Evolutionary conservation across 2,888 invertebrate species (phyloP), one percentile per base, ranked within the genome.

Genomic region (Stomorhina lunata): DNA sequence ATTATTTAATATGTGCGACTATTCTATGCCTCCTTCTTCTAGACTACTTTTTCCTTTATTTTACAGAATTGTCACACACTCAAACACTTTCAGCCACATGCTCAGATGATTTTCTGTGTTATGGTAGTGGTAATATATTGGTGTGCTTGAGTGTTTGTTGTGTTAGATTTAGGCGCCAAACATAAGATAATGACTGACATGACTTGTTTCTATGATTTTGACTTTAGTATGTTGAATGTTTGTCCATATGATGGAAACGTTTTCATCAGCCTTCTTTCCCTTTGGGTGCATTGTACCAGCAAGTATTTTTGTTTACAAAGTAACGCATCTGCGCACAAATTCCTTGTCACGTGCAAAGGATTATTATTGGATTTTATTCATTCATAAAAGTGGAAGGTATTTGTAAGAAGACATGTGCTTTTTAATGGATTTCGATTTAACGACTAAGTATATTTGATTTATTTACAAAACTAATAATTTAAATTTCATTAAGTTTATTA

Each of bases 121-220:
- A 20, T 37, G 12, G 20, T 73, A 3, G 0, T 43, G 22, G 1
- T 37, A n/a, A 25, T 37, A 9, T 17, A 15, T 29, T 10, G 32
- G 32, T 57, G 17, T 32, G 12, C n/a, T 4, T n/a, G 20, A 53
- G 12, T 6, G 5, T 48, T 29, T 61, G n/a, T 27, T 75, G 68
- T 73, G n/a, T 59, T 53, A 53, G 37, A 63, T 81, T 85, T 84
- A 81, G 85, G 85, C 85, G 85, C 84, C 81, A 72, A 84, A 68
- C 40, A 32, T 27, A 66, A 43, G 32, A 50, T 27, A 65, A 55
- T 71, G 48, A 45, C 48, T 69, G 48, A 40, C 45, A 20, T 63
- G 72, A 53, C 29, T 55, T 15, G 43, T 37, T 55, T 61, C n/a
- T 15, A 25, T 17, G 34, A 48, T 10, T 48, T 37, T 32, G 43